Evolutionary conservation across 2,797 vertebrate genomes (phyloP).

Genomic region (Oreochromis grahami): DNA sequence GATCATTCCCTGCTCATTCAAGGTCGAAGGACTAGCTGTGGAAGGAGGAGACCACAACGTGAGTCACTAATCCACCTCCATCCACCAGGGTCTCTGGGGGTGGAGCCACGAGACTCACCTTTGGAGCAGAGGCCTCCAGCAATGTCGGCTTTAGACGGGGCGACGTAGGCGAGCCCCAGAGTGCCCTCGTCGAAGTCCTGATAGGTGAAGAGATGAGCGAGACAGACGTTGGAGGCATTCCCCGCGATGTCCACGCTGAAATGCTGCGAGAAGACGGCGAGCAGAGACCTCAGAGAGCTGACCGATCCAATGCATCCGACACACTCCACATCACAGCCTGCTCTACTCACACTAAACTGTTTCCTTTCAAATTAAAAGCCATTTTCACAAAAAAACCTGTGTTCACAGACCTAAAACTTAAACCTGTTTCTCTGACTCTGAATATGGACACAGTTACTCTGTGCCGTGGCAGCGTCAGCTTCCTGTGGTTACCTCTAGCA

Average conservation of each 20-base stretch:
- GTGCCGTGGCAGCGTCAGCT: neutral
- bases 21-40: slow-evolving; percentile 81
- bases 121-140: slow-evolving; percentile 94
- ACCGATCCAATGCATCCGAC: neutral
- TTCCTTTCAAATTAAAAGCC: neutral
- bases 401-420: neutral
- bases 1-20: slow-evolving; percentile 77
- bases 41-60: neutral
- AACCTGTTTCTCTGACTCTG: neutral
- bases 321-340: neutral
- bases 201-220: slow-evolving; percentile 97
- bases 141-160: slow-evolving; percentile 85
- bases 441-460: neutral
- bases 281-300: neutral
- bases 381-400: neutral
- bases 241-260: slow-evolving; percentile 93
- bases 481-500: slow-evolving; percentile 83
- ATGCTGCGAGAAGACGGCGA: slow-evolving; percentile 76
- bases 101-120: slow-evolving; percentile 64
- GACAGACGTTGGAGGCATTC: slow-evolving; percentile 88
- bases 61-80: neutral
- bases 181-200: slow-evolving; percentile 98
- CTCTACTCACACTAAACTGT: neutral
- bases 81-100: neutral
- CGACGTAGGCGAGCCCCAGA: slow-evolving; percentile 92